A percentile compares a stretch with the other conserved stretches of the same genome.
Conservation (phyloP, 2,797 vertebrate genomes). For the Sebastes itinus region DNA sequence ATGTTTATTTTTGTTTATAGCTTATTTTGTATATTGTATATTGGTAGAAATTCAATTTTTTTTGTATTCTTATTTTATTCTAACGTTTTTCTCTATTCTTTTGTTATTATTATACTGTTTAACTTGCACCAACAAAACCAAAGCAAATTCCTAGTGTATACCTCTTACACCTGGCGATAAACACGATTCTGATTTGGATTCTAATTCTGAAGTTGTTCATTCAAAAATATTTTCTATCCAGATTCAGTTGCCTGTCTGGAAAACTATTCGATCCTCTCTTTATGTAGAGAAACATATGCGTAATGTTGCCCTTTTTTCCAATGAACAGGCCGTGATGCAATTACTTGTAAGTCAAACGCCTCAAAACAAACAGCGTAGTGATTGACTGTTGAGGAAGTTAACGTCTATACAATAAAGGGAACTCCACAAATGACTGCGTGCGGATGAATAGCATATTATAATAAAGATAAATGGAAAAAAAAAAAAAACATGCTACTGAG, state of each 20-base stretch:
- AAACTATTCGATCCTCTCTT: background rate
- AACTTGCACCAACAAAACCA: too few relatives aligned
- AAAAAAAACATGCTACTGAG: background rate
- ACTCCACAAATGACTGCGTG: slow-evolving; percentile 33
- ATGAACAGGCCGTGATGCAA: slow-evolving; percentile 7
- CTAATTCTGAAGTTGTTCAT: too few relatives aligned
- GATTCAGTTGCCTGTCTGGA: background rate
- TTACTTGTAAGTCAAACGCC: background rate
- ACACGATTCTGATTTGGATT: too few relatives aligned
- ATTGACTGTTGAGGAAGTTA: slow-evolving; percentile 83
- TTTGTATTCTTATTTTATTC: too few relatives aligned
- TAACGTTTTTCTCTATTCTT: too few relatives aligned
- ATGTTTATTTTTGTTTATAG: too few relatives aligned
- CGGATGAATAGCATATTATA: background rate
- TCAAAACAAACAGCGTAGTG: slow-evolving; percentile 27
- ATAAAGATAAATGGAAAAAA: slow-evolving; percentile 2
- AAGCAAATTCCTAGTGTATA: too few relatives aligned
- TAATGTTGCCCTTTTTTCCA: background rate
- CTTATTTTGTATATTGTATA: too few relatives aligned
- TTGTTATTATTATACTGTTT: too few relatives aligned
- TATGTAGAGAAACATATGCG: background rate
- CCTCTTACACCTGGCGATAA: too few relatives aligned
- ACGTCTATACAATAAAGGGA: slow-evolving; percentile 72
- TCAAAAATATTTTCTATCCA: background rate
- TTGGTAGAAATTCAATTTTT: too few relatives aligned